Evolutionary conservation across 2,113 vertebrate species (phyloP), one percentile per base, ranked within the genome.

Genomic region (Aix galericulata): DNA sequence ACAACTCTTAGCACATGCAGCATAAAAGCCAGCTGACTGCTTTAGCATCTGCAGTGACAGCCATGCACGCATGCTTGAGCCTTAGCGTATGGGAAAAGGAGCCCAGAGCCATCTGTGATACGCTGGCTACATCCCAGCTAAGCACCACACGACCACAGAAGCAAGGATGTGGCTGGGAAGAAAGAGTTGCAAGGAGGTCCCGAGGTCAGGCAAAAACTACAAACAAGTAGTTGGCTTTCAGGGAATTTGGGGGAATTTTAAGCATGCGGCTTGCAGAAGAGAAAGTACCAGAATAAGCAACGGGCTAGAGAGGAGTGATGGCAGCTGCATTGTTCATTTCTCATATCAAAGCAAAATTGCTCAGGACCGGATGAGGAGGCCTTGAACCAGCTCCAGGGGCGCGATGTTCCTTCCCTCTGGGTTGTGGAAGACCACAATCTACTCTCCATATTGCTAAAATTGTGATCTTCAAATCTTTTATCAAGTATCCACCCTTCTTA

Each of bases 11-110:
- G 31, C 38, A 62, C 18, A 18, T 48, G 38, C 31, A 50, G 40
- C 53, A 50, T 31, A n/a, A 80, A 72, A 81, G 58, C 31, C 46
- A 72, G 10, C 20, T 38, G 23, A 66, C 15, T 23, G 13, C 46
- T 78, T 77, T 23, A 68, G 31, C 46, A 36, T n/a, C 48, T 58
- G 34, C 27, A 46, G 62, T 4, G 10, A 56, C 14, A 72, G 40
- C 22, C 36, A 32, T 17, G 27, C 7, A 52, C 0, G 0, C 13
- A 25, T 40, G 26, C 58, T 22, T 40, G 23, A 44, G 58, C 52
- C 44, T 88, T 18, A 1, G 25, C 32, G 53, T 46, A 38, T 32
- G n/a, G 42, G 29, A 88, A 75, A 84, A 48, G 6, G 7, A 34
- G 36, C 32, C 22, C 62, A 63, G 72, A 64, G 21, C 13, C 56